phyloP scores from a whole-genome alignment of 2,888 invertebrate genomes.

The Catocala sponsa region DNA sequence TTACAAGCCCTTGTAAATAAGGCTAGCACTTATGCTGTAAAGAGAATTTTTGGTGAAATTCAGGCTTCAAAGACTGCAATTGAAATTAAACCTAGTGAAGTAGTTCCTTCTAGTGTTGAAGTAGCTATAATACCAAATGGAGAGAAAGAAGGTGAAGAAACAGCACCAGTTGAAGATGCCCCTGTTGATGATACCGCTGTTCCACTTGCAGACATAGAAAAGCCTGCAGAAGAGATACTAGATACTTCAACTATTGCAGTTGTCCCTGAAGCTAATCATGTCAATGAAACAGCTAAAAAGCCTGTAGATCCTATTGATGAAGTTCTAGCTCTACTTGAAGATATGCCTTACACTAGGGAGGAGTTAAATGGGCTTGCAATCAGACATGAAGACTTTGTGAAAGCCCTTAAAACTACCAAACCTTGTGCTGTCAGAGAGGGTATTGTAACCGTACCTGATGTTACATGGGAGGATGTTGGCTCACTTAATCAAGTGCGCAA shows the following conservation, averaged over 20 bases:
- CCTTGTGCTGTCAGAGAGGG: constrained; percentile 99
- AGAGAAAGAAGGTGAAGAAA: constrained; percentile 68
- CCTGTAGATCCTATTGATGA: constrained; percentile 76
- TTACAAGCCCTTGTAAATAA: constrained; percentile 95
- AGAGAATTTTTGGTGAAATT: constrained; percentile 84
- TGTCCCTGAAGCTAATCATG: constrained; percentile 52
- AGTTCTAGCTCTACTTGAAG: constrained; percentile 90
- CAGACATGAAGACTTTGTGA: constrained; percentile 92
- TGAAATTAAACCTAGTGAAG: constrained; percentile 39
- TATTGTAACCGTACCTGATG: constrained; percentile 98
- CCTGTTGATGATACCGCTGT: constrained; percentile 45
- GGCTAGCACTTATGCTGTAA: constrained; percentile 96
- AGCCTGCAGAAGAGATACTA: constrained; percentile 49
- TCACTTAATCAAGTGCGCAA: constrained; percentile 95
- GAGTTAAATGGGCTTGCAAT: constrained; percentile 90
- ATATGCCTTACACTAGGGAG: constrained; percentile 89
- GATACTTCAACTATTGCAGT: constrained; percentile 32
- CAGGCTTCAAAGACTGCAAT: constrained; percentile 53
- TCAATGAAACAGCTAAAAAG: constrained; percentile 47
- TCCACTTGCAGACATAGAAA: constrained; percentile 50
- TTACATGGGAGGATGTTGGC: constrained; percentile 98
- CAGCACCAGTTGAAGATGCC: constrained; percentile 49
- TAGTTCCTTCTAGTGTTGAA: constrained; percentile 55
- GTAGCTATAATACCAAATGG: constrained; percentile 74
- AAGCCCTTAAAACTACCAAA: constrained; percentile 94